A percentile compares a stretch with the other conserved stretches of the same genome.
Conservation (phyloP, 2,797 vertebrate genomes). For the Lagodon rhomboides region DNA sequence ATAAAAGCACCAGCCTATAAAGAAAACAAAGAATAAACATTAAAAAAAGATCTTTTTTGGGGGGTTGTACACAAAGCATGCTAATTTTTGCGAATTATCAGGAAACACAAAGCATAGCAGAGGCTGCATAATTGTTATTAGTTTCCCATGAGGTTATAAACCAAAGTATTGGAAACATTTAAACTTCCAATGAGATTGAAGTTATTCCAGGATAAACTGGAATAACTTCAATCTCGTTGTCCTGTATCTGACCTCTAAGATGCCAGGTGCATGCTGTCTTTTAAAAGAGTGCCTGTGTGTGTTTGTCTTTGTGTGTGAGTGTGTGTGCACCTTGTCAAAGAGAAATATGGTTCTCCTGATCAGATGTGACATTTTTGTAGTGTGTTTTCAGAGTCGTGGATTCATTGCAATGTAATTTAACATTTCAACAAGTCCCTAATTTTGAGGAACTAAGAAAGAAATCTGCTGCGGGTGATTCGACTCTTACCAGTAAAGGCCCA, state of each 20-base stretch:
- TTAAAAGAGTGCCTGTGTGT: conserved; percentile 31
- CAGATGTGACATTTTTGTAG: conserved; percentile 24
- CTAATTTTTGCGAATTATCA: neutral
- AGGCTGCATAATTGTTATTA: neutral
- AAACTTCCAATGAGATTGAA: neutral
- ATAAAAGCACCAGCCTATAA: no score
- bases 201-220: neutral
- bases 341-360: conserved; percentile 51
- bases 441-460: conserved; percentile 13
- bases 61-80: no score
- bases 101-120: neutral
- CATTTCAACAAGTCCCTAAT: conserved; percentile 22
- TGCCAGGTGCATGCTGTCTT: conserved; percentile 61
- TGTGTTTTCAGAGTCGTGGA: conserved; percentile 29
- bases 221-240: conserved; percentile 5
- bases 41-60: no score
- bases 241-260: conserved; percentile 50
- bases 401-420: conserved; percentile 15
- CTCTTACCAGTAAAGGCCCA: neutral
- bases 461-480: neutral
- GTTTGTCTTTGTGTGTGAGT: conserved; percentile 5
- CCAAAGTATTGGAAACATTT: neutral
- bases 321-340: neutral
- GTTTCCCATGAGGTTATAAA: neutral
- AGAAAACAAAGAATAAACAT: no score